Conservation (phyloP, 1,140 invertebrate species). For the Drosophila arawakana region DNA sequence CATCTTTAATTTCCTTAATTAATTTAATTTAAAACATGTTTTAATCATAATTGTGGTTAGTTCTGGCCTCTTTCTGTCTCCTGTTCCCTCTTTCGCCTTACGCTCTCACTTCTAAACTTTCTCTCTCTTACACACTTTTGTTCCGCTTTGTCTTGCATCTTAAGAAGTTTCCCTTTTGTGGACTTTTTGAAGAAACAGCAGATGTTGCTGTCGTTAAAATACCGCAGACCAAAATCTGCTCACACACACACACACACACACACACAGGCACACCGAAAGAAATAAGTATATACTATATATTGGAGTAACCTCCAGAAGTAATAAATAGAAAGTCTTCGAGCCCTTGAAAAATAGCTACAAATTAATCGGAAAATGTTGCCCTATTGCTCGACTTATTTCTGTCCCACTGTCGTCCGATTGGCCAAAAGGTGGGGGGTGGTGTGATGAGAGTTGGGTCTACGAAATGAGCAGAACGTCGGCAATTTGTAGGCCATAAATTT, state of each 20-base stretch:
- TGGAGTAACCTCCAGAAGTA: constrained; percentile 28
- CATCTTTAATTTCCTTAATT: no score
- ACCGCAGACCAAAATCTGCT: constrained; percentile 26
- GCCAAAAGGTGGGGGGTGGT: neutral
- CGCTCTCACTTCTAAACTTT: neutral
- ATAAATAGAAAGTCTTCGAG: constrained; percentile 45
- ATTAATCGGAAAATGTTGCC: constrained; percentile 41
- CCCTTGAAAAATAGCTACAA: constrained; percentile 47
- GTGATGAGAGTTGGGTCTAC: neutral
- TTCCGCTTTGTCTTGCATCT: no score
- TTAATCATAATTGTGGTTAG: no score
- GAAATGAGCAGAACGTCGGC: constrained; percentile 46
- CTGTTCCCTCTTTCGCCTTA: neutral
- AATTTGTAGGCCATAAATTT: constrained; percentile 77
- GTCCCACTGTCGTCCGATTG: neutral
- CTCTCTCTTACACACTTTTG: neutral
- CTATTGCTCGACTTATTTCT: constrained; percentile 3
- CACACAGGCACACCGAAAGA: constrained; percentile 31
- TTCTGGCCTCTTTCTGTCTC: neutral
- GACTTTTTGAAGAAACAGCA: constrained; percentile 9
- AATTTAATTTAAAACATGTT: no score
- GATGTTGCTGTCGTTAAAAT: constrained; percentile 33
- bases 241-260: constrained; percentile 13
- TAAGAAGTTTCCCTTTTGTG: neutral
- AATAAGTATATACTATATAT: constrained; percentile 29